phyloP scores from a whole-genome alignment of 2,113 vertebrate genomes.

The Myrmecophaga tridactyla region DNA sequence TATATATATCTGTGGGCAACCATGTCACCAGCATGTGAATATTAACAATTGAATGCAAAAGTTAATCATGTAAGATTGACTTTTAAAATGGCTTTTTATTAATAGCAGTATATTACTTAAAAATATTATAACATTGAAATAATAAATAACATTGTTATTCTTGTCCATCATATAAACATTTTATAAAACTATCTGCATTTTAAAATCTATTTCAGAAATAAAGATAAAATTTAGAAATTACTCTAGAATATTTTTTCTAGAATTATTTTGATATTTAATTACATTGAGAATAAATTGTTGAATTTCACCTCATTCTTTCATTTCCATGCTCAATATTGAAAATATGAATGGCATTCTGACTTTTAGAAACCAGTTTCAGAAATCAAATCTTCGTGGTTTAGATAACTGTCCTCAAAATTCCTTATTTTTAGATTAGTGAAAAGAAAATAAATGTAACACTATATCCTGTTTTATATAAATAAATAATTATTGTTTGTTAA shows the following conservation, averaged over 20 bases:
- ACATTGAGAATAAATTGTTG: background rate
- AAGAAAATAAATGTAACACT: background rate
- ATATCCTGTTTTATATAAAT: background rate
- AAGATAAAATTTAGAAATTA: background rate
- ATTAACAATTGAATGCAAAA: background rate
- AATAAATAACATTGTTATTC: background rate
- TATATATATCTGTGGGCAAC: background rate
- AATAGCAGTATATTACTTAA: background rate
- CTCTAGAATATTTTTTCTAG: background rate
- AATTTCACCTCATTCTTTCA: background rate
- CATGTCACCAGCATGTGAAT: background rate
- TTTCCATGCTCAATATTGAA: background rate
- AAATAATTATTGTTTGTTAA: background rate
- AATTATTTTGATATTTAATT: background rate
- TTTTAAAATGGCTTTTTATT: background rate
- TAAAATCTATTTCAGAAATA: background rate
- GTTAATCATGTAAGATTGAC: background rate
- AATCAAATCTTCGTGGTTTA: background rate
- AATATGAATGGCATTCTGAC: background rate
- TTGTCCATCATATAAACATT: background rate
- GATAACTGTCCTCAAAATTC: background rate
- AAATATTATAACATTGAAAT: background rate
- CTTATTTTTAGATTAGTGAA: background rate
- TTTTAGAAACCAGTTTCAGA: background rate
- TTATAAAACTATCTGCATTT: background rate